Evolutionary conservation across 2,113 vertebrate species (phyloP), one percentile per base, ranked within the genome.

Genomic region (Ceyx cyanopectus): DNA sequence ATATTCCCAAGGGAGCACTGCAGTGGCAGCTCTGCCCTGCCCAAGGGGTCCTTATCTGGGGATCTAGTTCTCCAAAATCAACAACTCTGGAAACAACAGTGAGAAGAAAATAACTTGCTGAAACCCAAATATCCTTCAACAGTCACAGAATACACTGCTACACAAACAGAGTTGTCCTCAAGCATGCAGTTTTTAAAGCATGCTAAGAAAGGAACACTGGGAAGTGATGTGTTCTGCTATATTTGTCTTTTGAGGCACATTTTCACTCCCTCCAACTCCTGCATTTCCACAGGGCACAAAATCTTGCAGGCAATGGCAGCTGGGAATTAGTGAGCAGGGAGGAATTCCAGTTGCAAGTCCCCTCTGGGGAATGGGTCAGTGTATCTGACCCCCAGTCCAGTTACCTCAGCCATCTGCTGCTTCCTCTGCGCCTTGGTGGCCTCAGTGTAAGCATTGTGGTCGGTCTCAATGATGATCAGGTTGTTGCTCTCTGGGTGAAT

Each of bases 401-500:
- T 92, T 95, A 99, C 99, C 99, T 99, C 99, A 4, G 99, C 99
- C 99, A 99, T 99, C 82, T 99, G 99, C 87, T 99, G 99, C 97
- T 99, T 99, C 81, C 99, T 98, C 95, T 99, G 99, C 34, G 99
- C 99, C 95, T 99, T 99, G 54, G 99, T 99, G 30, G 99, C 99
- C 94, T 99, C 99, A 0, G 99, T 99, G 95, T 99, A 99, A 61
- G 99, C 99, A 1, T 99, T 99, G 97, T 99, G 99, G 96, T 99
- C 99, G 0, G 99, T 99, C 97, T 99, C 99, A 10, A 99, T 99
- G 96, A 99, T 97, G 89, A 99, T 98, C 50, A 99, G 97, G 96
- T 99, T 99, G 98, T 99, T 99, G 90, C 98, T 99, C 93, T 99
- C 99, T 3, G 99, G 99, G 70, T 99, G 99, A 95, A 99, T 99